Conservation (phyloP, 1,140 invertebrate species). For the Drosophila novamexicana region DNA sequence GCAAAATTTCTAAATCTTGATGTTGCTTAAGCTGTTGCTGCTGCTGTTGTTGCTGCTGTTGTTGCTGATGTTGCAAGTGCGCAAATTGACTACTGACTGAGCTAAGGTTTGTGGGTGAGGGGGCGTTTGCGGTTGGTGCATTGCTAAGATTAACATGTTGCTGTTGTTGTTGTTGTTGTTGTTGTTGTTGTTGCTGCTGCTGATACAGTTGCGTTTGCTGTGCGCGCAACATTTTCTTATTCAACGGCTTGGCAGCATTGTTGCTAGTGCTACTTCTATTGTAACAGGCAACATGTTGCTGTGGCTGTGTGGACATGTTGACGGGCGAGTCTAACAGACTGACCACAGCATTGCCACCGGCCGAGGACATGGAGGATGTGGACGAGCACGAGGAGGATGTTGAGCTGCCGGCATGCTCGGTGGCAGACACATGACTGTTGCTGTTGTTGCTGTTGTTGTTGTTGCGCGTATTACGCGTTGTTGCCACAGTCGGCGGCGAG, state of each 20-base stretch:
- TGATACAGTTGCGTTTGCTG: conserved; percentile 76
- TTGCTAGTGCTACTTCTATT: conserved; percentile 21
- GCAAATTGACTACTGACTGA: conserved; percentile 49
- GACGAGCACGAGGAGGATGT: conserved; percentile 62
- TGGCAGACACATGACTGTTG: conserved; percentile 10
- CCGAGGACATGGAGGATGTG: conserved; percentile 54
- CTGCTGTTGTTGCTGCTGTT: conserved; percentile 48
- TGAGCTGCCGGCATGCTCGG: conserved; percentile 56
- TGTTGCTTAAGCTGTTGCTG: conserved; percentile 56
- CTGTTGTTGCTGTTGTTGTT: conserved; percentile 35
- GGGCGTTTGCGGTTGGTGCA: conserved; percentile 46
- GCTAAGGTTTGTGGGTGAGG: conserved; percentile 57
- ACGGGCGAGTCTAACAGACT: conserved; percentile 67
- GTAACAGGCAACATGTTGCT: conserved; percentile 32
- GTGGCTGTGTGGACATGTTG: conserved; percentile 66
- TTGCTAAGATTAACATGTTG: conserved; percentile 28
- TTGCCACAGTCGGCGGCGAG: conserved; percentile 45
- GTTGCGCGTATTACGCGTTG: conserved; percentile 47
- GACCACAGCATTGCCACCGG: conserved; percentile 41
- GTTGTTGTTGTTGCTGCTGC: conserved; percentile 63
- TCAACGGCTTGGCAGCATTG: conserved; percentile 62
- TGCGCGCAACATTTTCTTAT: conserved; percentile 82
- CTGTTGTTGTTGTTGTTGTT: conserved; percentile 54
- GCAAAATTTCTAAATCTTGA: conserved; percentile 79
- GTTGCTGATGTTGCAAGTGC: conserved; percentile 53